phyloP scores from a whole-genome alignment of 1,140 invertebrate species.

The Pararge aegeria region DNA sequence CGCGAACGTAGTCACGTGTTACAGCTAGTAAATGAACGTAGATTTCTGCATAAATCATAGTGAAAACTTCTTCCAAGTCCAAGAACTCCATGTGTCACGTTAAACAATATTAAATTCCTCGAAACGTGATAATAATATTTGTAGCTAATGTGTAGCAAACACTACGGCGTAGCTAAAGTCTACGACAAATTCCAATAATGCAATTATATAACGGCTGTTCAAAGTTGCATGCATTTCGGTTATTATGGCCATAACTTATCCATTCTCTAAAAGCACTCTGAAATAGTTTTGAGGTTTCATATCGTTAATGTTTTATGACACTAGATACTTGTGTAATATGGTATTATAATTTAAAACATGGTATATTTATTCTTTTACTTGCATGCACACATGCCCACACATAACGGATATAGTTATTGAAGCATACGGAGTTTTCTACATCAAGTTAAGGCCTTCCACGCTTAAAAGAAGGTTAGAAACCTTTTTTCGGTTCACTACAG shows the following conservation, averaged over 20 bases:
- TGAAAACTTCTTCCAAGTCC: not conserved
- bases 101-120: conserved; percentile 12
- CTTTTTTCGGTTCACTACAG: no score
- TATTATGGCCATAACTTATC: conserved; percentile 35
- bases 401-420: no score
- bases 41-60: not conserved
- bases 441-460: no score
- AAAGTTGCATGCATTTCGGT: conserved; percentile 34
- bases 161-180: conserved; percentile 23
- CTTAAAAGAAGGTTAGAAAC: no score
- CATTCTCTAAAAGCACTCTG: conserved; percentile 28
- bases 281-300: conserved; percentile 32
- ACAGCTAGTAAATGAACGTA: no score
- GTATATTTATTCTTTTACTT: no score
- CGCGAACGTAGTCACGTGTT: no score
- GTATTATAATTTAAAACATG: no score
- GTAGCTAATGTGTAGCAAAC: conserved; percentile 17
- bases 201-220: conserved; percentile 31
- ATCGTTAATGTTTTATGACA: conserved; percentile 23
- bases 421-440: no score
- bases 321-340: not conserved
- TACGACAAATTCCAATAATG: conserved; percentile 33
- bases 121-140: conserved; percentile 7
- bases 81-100: not conserved
- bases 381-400: no score